Percentiles rank a stretch among this genome's conserved stretches.
Evolutionary conservation across 2,113 vertebrate species (phyloP).

Genomic region (Actenoides hombroni): DNA sequence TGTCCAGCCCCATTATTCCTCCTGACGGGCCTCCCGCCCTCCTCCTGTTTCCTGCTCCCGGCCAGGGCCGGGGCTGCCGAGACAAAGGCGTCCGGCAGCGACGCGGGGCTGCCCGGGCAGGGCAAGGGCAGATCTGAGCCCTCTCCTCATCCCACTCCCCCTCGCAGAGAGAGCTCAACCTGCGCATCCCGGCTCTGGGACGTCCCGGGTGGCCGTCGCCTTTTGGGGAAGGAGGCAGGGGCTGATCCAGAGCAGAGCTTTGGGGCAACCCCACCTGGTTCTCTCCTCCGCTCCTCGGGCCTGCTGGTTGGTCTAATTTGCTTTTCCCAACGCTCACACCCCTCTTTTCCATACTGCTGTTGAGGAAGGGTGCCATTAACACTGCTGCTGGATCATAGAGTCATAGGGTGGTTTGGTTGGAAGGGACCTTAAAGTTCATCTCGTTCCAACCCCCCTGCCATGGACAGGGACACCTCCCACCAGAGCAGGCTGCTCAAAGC

Average conservation of each 20-base stretch:
- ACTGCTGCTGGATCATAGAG: neutral
- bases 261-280: neutral
- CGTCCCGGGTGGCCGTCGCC: fast-evolving
- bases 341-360: neutral
- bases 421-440: neutral
- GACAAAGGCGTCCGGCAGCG: constrained; percentile 38
- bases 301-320: neutral
- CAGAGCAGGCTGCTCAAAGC: neutral
- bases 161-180: neutral
- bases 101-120: neutral
- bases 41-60: constrained; percentile 59
- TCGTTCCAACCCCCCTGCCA: neutral
- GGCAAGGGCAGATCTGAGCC: neutral
- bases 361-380: neutral
- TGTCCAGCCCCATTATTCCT: constrained; percentile 69
- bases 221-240: too few species aligned
- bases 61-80: neutral
- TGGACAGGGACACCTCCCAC: neutral
- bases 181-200: fast-evolving
- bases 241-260: neutral
- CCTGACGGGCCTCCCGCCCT: constrained; percentile 56
- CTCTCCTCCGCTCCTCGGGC: fast-evolving
- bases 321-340: neutral
- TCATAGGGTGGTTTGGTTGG: neutral
- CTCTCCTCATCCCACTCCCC: neutral